A percentile compares a stretch with the other conserved stretches of the same genome.
These are phyloP conservation scores for Sterna hirundo DNA, from an alignment of 2,113 vertebrate genomes.

Conservation along the genomic window DNA sequence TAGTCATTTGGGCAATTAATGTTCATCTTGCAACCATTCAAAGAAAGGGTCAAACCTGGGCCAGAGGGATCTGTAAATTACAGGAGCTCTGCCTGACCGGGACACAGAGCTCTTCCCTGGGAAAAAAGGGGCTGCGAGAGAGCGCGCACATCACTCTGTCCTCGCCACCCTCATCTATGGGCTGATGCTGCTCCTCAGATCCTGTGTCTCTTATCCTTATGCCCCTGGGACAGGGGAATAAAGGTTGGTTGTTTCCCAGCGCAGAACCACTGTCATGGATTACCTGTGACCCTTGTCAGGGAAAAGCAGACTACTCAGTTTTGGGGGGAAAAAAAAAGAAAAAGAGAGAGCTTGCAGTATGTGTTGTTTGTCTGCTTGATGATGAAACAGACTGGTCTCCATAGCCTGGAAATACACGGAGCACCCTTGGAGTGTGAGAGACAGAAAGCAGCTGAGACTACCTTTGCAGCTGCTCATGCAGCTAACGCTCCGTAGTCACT, in stretches of 20 bases:
- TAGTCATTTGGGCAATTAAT: constrained; percentile 49
- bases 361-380: background rate
- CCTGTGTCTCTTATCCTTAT: background rate
- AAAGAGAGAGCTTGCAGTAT: background rate
- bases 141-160: background rate
- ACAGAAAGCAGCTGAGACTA: background rate
- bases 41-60: background rate
- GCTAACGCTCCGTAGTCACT: background rate
- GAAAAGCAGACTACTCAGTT: background rate
- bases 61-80: background rate
- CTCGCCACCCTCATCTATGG: background rate
- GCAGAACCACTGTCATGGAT: background rate
- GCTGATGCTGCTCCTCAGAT: background rate
- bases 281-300: background rate
- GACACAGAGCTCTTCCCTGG: background rate
- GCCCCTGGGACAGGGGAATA: background rate
- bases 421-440: background rate
- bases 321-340: background rate
- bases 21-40: background rate
- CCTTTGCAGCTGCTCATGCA: background rate
- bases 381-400: background rate
- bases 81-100: background rate
- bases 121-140: background rate
- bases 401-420: background rate
- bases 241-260: background rate